Evolutionary conservation across 2,888 invertebrate genomes (phyloP).

Genomic region (Rotaria sp.): DNA sequence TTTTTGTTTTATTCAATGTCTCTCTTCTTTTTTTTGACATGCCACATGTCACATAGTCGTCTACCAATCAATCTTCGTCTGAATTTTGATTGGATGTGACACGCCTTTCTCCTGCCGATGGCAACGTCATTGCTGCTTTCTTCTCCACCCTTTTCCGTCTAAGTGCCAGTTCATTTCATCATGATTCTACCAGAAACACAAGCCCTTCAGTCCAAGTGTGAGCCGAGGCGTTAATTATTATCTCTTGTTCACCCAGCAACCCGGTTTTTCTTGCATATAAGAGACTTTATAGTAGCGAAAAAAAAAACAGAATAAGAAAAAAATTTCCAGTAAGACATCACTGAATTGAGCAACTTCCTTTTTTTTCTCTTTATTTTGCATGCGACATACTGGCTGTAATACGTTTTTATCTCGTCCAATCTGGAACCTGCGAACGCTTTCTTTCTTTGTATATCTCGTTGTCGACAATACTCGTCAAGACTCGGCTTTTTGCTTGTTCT

Average conservation of each 20-base stretch:
- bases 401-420: constrained; percentile 14
- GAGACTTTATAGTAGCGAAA: neutral
- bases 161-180: constrained; percentile 19
- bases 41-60: constrained; percentile 2
- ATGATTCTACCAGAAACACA: neutral
- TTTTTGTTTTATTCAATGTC: neutral
- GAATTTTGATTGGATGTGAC: constrained; percentile 12
- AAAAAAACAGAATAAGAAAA: neutral
- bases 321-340: neutral
- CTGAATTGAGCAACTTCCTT: constrained; percentile 8
- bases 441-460: neutral
- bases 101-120: constrained; percentile 7
- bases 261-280: neutral
- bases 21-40: neutral
- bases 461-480: constrained; percentile 2
- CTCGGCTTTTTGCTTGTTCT: constrained; percentile 22
- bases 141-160: constrained; percentile 17
- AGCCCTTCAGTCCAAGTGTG: neutral
- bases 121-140: constrained; percentile 2
- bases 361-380: neutral
- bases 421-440: constrained; percentile 16
- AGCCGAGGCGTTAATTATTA: neutral
- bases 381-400: neutral
- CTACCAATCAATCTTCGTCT: constrained; percentile 20
- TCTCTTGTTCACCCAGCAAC: neutral